A percentile compares a stretch with the other conserved stretches of the same genome.
Conservation (phyloP, 2,888 invertebrate species). For the Erynnis tages region DNA sequence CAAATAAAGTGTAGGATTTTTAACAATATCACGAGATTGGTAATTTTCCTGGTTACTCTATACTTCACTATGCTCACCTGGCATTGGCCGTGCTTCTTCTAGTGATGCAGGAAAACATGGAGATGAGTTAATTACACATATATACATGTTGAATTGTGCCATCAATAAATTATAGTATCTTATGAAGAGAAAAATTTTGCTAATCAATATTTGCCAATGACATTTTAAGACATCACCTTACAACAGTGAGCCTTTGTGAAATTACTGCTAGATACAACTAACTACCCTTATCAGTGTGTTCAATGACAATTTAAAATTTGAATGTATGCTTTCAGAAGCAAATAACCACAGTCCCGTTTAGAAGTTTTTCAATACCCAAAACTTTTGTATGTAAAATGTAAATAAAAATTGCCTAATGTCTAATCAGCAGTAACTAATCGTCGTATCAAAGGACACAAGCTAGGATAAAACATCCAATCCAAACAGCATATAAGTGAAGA, state of each 20-base stretch:
- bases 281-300: too few relatives aligned
- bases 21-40: background rate
- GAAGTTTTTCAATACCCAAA: too few relatives aligned
- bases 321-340: too few relatives aligned
- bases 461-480: too few relatives aligned
- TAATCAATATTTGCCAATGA: constrained; percentile 48
- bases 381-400: too few relatives aligned
- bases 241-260: constrained; percentile 38
- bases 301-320: too few relatives aligned
- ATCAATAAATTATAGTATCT: constrained; percentile 48
- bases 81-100: constrained; percentile 53
- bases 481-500: too few relatives aligned
- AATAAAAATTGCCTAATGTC: too few relatives aligned
- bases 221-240: constrained; percentile 43
- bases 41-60: background rate
- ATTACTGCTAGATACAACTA: background rate
- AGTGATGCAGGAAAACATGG: constrained; percentile 60
- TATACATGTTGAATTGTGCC: constrained; percentile 49
- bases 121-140: constrained; percentile 55
- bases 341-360: too few relatives aligned
- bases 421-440: too few relatives aligned
- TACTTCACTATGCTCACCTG: constrained; percentile 62
- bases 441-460: too few relatives aligned
- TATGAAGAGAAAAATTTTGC: constrained; percentile 42
- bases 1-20: background rate